Evolutionary conservation across 2,113 vertebrate genomes (phyloP).

Genomic region (Hylia prasina): DNA sequence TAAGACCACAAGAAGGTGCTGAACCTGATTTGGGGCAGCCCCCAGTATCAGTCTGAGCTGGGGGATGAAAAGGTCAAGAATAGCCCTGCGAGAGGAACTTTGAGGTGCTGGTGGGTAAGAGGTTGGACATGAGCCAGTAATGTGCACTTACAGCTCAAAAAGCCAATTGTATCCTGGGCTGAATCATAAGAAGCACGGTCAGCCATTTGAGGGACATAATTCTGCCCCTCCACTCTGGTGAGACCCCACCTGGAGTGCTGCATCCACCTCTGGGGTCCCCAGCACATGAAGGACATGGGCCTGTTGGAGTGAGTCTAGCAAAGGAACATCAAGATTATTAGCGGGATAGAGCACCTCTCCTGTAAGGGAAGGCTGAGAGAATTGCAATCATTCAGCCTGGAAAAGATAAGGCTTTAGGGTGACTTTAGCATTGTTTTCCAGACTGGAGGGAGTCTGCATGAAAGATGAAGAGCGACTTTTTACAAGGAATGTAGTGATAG

Average conservation of each 20-base stretch:
- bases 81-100: rapidly evolving
- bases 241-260: background rate
- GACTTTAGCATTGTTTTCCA: background rate
- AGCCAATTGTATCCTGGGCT: background rate
- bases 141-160: background rate
- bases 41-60: background rate
- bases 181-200: background rate
- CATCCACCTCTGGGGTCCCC: too few species aligned
- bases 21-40: too few species aligned
- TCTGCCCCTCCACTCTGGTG: background rate
- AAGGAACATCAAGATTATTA: background rate
- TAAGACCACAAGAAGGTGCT: background rate
- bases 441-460: background rate
- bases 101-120: background rate
- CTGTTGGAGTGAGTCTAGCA: background rate
- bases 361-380: background rate
- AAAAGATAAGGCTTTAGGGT: background rate
- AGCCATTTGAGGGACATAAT: background rate
- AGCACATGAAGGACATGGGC: background rate
- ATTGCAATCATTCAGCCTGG: rapidly evolving
- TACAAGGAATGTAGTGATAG: background rate
- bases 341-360: rapidly evolving
- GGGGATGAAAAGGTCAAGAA: background rate
- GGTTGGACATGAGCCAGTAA: background rate
- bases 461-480: background rate